A percentile compares a stretch with the other conserved stretches of the same genome.
Conservation (phyloP, 2,797 vertebrate genomes). For the Hybognathus amarus region DNA sequence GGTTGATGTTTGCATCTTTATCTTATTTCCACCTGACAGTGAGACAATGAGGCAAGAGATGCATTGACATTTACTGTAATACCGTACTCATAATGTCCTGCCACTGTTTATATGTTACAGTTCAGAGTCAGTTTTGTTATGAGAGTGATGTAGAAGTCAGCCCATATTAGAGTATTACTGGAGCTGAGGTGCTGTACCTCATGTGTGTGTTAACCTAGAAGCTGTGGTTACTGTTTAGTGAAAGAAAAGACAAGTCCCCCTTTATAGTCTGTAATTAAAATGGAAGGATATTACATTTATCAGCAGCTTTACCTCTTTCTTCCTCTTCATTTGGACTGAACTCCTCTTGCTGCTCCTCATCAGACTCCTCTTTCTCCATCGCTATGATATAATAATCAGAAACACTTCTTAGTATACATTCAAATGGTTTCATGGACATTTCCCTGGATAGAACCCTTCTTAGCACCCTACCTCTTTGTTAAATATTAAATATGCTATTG, state of each 20-base stretch:
- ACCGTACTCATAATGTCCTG: too few relatives aligned
- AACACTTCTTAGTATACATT: not conserved
- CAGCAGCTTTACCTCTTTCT: not conserved
- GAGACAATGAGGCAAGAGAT: too few relatives aligned
- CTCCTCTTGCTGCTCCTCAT: conserved; percentile 76
- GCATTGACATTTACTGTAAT: too few relatives aligned
- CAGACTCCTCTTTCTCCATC: conserved; percentile 70
- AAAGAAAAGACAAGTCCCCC: not conserved
- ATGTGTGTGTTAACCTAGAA: too few relatives aligned
- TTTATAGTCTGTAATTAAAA: not conserved
- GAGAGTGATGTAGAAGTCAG: not conserved
- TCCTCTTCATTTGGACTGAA: conserved; percentile 46
- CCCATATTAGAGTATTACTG: not conserved
- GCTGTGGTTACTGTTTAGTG: not conserved
- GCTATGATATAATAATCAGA: conserved; percentile 61
- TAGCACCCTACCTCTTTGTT: too few relatives aligned
- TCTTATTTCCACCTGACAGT: too few relatives aligned
- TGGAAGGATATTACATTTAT: not conserved
- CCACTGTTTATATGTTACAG: too few relatives aligned
- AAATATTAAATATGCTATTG: too few relatives aligned
- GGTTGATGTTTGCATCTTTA: too few relatives aligned
- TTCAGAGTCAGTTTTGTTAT: too few relatives aligned
- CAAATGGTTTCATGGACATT: too few relatives aligned
- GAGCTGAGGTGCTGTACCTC: not conserved
- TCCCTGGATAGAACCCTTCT: too few relatives aligned